Base-by-base conservation (phyloP, 2,797 vertebrate genomes). In the Eulemur albifrons region DNA sequence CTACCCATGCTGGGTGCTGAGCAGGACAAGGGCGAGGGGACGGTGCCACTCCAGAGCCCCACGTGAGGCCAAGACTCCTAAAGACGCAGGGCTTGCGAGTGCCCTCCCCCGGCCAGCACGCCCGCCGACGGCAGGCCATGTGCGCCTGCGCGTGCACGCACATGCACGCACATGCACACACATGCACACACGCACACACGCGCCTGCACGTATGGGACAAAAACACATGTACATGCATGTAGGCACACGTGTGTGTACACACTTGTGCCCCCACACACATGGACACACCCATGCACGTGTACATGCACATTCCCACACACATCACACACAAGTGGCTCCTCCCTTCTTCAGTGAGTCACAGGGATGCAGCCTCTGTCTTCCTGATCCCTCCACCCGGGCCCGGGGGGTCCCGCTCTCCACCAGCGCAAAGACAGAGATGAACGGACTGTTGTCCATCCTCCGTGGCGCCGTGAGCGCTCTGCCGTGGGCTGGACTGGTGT, bases 81-180 rank as follows among this genome's bases (percentile, higher is more conserved):
- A 23, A 43, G 18, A 30, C 0, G 0, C 38, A 1, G 40, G 25
- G 13, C 15, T 20, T 25, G 5, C 15, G 12, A n/a, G 57, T 0
- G 1, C 38, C 82, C 25, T 15, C 50, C n/a, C 6, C 50, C 12
- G 2, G 14, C 32, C 38, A 13, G 35, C 0, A 0, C 4, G 63
- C 17, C n/a, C 7, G 10, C 13, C 0, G 27, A 80, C 23, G 48
- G 15, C 18, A 48, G 72, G 67, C 30, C 45, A 18, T 27, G 38
- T 27, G 57, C 27, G 20, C 35, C 3, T 27, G 27, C 14, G 1
- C 11, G 17, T 1, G 1, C 0, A 5, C 0, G 0, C 6, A 30
- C 70, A 30, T 5, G 40, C 40, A 40, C 40, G 6, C 10, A 27
- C 25, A n/a, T n/a, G 40, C 23, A 45, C n/a, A 1, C 14, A 9